Evolutionary conservation across 2,797 vertebrate genomes (phyloP).

Genomic region (Vultur gryphus): DNA sequence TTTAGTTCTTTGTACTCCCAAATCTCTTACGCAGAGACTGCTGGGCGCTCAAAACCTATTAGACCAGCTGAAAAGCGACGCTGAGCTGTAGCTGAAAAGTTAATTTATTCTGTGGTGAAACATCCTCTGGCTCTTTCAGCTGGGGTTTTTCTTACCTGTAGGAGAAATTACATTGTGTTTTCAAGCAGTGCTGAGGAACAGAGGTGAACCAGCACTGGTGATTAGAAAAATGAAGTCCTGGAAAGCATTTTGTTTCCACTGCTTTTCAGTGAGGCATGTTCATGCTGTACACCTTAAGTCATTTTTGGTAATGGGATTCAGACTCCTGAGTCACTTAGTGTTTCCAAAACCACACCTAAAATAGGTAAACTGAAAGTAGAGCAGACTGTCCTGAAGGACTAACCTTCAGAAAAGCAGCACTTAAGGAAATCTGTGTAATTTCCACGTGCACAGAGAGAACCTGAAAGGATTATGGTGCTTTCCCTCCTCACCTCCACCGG

Average conservation of each 20-base stretch:
- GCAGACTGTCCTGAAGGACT: not conserved
- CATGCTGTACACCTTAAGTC: not conserved
- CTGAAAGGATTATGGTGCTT: not conserved
- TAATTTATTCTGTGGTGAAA: not conserved
- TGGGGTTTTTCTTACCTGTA: not conserved
- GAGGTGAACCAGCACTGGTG: not conserved
- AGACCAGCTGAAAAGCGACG: not conserved
- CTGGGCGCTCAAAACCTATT: not conserved
- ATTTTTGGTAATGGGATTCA: not conserved
- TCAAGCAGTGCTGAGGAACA: not conserved
- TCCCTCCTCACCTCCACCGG: not conserved
- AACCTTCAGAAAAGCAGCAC: not conserved
- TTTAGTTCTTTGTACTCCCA: not conserved
- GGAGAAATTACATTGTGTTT: not conserved
- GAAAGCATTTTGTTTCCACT: not conserved
- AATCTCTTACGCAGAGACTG: not conserved
- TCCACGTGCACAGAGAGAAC: fast-evolving
- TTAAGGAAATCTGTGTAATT: not conserved
- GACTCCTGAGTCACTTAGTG: not conserved
- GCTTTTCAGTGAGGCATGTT: not conserved
- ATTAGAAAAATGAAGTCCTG: not conserved
- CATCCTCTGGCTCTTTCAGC: not conserved
- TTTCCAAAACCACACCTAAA: not conserved
- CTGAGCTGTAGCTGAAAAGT: not conserved
- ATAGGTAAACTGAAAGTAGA: not conserved